Percentiles rank a stretch among this genome's conserved stretches.
phyloP scores from a whole-genome alignment of 2,797 vertebrate species.

The Pangasius mekongensis region DNA sequence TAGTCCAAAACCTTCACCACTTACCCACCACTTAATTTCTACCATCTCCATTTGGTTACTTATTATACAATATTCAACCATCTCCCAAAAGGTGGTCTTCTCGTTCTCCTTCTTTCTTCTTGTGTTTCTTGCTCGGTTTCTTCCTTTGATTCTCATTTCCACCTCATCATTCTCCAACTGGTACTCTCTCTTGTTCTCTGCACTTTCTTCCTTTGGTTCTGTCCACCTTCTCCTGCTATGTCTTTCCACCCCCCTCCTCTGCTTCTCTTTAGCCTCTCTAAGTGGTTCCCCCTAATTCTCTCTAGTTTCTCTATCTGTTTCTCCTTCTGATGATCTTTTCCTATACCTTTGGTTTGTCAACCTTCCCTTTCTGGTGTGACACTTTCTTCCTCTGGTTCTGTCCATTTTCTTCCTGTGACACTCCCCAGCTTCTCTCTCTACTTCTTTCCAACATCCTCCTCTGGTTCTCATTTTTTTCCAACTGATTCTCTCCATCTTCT shows the following conservation, averaged over 20 bases:
- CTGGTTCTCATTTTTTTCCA: not conserved
- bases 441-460: not conserved
- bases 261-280: not conserved
- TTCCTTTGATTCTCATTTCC: not conserved
- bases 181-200: not conserved
- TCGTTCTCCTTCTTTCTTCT: not conserved
- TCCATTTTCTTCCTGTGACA: not conserved
- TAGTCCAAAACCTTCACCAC: not conserved
- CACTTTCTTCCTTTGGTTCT: not conserved
- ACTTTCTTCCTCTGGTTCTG: not conserved
- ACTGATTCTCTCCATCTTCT: not conserved
- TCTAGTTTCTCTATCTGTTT: not conserved
- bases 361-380: not conserved
- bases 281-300: not conserved
- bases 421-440: not conserved
- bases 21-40: not conserved
- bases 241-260: not conserved
- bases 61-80: too few relatives aligned
- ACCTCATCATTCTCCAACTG: not conserved
- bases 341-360: not conserved
- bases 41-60: not conserved
- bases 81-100: too few relatives aligned
- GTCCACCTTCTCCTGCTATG: not conserved
- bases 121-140: not conserved
- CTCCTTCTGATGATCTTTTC: not conserved